Conservation (phyloP, 2,113 vertebrate genomes). For the Polypterus senegalus region DNA sequence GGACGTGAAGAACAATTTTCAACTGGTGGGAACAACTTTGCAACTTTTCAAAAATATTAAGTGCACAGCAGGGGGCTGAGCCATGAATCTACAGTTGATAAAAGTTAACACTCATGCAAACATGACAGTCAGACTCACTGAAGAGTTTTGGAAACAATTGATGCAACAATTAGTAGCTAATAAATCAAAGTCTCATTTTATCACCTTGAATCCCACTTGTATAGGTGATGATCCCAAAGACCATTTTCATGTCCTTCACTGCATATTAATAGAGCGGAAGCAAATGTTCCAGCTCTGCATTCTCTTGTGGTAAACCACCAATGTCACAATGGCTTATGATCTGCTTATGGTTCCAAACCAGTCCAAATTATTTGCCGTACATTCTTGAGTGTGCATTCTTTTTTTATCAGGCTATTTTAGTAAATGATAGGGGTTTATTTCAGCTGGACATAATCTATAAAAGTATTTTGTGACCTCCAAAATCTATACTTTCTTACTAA, state of each 20-base stretch:
- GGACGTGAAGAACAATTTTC: conserved; percentile 42
- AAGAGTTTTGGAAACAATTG: conserved; percentile 45
- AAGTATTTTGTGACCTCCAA: no score
- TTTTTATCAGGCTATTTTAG: no score
- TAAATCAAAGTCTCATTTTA: conserved; percentile 54
- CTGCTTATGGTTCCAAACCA: no score
- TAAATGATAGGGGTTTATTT: no score
- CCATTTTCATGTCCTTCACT: neutral
- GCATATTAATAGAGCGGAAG: neutral
- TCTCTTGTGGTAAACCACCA: neutral
- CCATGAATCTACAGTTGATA: conserved; percentile 49
- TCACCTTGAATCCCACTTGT: conserved; percentile 32
- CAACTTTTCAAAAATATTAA: conserved; percentile 50
- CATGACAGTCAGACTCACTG: conserved; percentile 50
- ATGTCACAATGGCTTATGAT: no score
- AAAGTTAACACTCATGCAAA: conserved; percentile 54
- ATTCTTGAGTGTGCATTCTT: no score
- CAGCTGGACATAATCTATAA: no score
- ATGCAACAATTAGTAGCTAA: conserved; percentile 60
- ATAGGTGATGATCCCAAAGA: conserved; percentile 12
- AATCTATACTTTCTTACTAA: no score
- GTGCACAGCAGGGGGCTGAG: conserved; percentile 27
- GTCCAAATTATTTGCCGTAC: no score
- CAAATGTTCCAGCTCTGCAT: neutral
- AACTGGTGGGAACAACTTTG: conserved; percentile 50